Evolutionary conservation across 2,888 invertebrate genomes (phyloP).

Genomic region (Eilema sororculum): DNA sequence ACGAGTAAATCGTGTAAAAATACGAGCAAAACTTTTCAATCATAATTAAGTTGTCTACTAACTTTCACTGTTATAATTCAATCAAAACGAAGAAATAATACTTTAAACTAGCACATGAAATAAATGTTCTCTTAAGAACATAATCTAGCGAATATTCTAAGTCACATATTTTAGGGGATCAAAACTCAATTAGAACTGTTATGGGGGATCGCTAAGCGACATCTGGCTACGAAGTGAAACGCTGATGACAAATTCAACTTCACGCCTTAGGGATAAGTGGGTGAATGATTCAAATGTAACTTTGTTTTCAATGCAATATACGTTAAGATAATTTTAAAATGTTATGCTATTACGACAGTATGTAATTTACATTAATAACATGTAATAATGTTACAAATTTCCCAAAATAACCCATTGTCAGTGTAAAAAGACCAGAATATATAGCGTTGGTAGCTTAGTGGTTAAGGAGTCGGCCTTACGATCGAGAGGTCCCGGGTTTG

Average conservation of each 20-base stretch:
- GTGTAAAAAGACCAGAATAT: background rate
- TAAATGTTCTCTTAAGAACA: conserved; percentile 38
- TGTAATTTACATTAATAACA: background rate
- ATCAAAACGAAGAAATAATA: conserved; percentile 24
- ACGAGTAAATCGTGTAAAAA: too few relatives aligned
- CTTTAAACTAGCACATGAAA: conserved; percentile 29
- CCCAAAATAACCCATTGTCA: background rate
- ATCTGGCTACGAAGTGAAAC: conserved; percentile 59
- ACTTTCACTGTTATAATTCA: conserved; percentile 8
- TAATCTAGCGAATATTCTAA: conserved; percentile 49
- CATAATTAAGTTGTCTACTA: background rate
- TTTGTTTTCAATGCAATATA: conserved; percentile 45
- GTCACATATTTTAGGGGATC: conserved; percentile 58
- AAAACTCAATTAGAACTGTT: conserved; percentile 68
- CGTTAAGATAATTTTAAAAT: conserved; percentile 34
- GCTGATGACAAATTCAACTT: conserved; percentile 58
- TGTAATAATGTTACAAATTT: background rate
- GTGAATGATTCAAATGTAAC: conserved; percentile 47
- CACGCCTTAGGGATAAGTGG: conserved; percentile 49
- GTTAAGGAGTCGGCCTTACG: too few relatives aligned
- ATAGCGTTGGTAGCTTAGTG: too few relatives aligned
- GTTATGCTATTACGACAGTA: background rate
- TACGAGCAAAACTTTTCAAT: background rate
- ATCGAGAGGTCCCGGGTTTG: too few relatives aligned
- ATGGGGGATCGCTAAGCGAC: conserved; percentile 57